Base-by-base conservation (phyloP, 2,113 vertebrate genomes). In the Melierax canorus region DNA sequence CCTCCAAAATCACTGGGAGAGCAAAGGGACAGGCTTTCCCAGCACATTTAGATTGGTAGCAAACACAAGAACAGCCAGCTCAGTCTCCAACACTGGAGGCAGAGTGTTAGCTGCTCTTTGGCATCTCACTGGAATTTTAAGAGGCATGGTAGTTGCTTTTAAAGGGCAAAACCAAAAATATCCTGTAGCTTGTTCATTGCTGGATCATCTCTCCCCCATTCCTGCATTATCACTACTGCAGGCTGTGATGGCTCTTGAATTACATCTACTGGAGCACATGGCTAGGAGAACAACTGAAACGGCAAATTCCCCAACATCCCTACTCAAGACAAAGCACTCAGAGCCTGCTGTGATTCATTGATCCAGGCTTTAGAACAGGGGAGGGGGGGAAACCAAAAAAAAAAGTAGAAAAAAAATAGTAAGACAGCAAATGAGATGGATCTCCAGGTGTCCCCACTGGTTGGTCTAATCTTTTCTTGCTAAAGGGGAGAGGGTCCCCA, bases 381-480 rank as follows among this genome's bases (percentile, higher is more conserved):
- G 6, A 4, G 7, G 20, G 10, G 5, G 30, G 18, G 43, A 18
- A 9, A 20, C 5, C 20, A 50, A 15, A 8, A 51, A 8, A 8
- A 20, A n/a, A 2, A 2, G n/a, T n/a, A n/a, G n/a, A 9, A 10
- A 9, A 32, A 6, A 27, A 55, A 4, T 5, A n/a, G 13, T 12
- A 55, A 62, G 43, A 27, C 7, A 43, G 15, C 5, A 59, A 39
- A 39, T 34, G 24, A 60, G 15, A 38, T 30, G 15, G 32, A 51
- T 16, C 21, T 45, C 18, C 15, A 36, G 6, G 4, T 15, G 1
- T 68, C 46, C 36, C 19, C 27, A 60, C 6, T 38, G 16, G 20
- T 23, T 26, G 3, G 11, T 43, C 20, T 55, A 3, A 71, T 30
- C 12, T 85, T 81, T 59, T 46, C 68, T 50, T 69, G 50, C 46